Conservation (phyloP, 2,797 vertebrate species). For the Geotria australis region DNA sequence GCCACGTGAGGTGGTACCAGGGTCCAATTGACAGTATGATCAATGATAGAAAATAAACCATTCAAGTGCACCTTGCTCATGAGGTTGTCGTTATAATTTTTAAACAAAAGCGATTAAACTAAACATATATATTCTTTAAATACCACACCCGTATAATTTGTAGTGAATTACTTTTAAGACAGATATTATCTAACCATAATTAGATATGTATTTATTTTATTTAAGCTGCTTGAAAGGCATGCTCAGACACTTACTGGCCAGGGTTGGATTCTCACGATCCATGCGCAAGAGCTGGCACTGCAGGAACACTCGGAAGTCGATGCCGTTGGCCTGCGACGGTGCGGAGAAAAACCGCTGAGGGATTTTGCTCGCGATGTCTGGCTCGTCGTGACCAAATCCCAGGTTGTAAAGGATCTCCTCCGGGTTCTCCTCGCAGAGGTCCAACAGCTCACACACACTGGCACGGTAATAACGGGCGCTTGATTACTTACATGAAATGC, state of each 20-base stretch:
- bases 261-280: constrained; percentile 42
- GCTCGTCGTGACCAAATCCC: constrained; percentile 41
- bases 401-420: constrained; percentile 44
- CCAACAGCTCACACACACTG: constrained; percentile 48
- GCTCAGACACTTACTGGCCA: constrained; percentile 30
- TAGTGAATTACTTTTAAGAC: not conserved
- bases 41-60: too few relatives aligned
- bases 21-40: too few relatives aligned
- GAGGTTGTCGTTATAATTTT: too few relatives aligned
- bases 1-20: too few relatives aligned
- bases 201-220: not conserved
- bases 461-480: not conserved
- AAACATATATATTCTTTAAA: too few relatives aligned
- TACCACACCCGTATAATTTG: too few relatives aligned
- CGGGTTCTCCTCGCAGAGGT: constrained; percentile 31
- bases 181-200: not conserved
- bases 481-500: too few relatives aligned
- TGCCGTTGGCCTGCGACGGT: constrained; percentile 38
- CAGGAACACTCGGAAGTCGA: constrained; percentile 55
- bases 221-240: not conserved
- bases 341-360: constrained; percentile 47
- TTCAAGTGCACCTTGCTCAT: too few relatives aligned
- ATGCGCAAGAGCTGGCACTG: constrained; percentile 38
- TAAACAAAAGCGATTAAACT: too few relatives aligned
- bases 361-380: constrained; percentile 25